Evolutionary conservation across 2,113 vertebrate genomes (phyloP).

Genomic region (Labeo rohita): DNA sequence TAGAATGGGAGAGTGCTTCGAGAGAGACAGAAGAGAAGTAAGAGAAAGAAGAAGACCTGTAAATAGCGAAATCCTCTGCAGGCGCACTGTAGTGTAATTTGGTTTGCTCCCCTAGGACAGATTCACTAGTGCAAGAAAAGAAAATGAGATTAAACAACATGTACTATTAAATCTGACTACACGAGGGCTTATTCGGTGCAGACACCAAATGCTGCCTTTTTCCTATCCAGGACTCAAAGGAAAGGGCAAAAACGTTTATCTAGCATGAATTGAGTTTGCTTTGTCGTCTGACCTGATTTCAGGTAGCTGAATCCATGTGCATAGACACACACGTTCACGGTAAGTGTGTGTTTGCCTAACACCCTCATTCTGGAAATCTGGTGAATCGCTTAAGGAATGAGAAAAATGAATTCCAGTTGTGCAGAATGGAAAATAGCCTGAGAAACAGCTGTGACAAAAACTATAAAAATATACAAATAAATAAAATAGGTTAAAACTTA

Average conservation of each 20-base stretch:
- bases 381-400: neutral
- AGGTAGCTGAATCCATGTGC: conserved; percentile 11
- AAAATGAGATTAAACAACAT: conserved; percentile 60
- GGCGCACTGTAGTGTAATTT: conserved; percentile 53
- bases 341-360: neutral
- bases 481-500: neutral
- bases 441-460: neutral
- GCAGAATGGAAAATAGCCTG: neutral
- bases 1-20: conserved; percentile 33
- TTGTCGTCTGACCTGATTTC: conserved; percentile 33
- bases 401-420: neutral
- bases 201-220: conserved; percentile 33
- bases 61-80: conserved; percentile 52
- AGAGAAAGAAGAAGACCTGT: conserved; percentile 40
- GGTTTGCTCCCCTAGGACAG: conserved; percentile 50
- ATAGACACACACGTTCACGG: neutral
- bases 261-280: conserved; percentile 27
- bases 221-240: conserved; percentile 2
- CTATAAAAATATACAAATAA: neutral
- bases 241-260: neutral
- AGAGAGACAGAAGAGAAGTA: conserved; percentile 33
- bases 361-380: neutral
- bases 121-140: conserved; percentile 41
- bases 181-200: conserved; percentile 44
- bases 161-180: conserved; percentile 50